Conservation (phyloP, 2,888 invertebrate species). For the Lacanobia wlatinum region DNA sequence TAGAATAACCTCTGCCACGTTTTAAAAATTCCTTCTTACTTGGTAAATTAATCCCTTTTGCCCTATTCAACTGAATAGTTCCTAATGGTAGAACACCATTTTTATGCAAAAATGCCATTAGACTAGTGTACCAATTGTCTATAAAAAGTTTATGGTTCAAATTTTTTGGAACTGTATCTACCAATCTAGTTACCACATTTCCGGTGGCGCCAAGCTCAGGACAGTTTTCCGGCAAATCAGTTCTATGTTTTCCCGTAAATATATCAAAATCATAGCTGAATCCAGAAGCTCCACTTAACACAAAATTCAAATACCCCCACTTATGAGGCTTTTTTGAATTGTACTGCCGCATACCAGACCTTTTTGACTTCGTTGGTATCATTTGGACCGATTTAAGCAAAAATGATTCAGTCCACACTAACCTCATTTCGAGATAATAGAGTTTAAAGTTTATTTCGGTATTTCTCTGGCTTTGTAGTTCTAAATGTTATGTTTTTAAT, state of each 20-base stretch:
- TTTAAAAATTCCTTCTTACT: no score
- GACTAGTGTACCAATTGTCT: background rate
- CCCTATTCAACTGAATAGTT: background rate
- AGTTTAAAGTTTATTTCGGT: no score
- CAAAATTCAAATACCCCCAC: background rate
- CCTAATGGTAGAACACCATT: background rate
- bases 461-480: no score
- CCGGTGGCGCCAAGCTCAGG: background rate
- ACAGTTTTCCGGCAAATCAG: background rate
- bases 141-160: background rate
- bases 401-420: no score
- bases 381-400: no score
- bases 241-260: background rate
- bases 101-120: background rate
- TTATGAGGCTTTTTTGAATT: background rate
- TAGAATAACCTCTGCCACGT: no score
- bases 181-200: background rate
- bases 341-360: no score
- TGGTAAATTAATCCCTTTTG: background rate
- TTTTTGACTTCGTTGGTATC: no score
- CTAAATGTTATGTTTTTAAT: no score
- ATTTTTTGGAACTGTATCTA: background rate
- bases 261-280: background rate
- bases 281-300: background rate
- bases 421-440: no score